Evolutionary conservation across 2,113 vertebrate genomes (phyloP).

Genomic region (Xyliphius kryptos): DNA sequence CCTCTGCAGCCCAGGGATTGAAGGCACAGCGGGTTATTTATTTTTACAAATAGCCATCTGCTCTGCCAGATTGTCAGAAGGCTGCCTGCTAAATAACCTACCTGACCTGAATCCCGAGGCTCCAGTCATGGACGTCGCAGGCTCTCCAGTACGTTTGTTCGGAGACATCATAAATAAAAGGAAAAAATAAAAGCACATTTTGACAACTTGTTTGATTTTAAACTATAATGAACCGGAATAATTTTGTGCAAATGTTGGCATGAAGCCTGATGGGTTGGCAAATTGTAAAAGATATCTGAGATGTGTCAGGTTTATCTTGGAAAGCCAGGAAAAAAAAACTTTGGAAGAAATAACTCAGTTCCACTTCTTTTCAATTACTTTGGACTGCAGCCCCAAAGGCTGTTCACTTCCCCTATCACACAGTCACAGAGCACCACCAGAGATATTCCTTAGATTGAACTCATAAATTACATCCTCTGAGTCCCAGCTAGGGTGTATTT

Average conservation of each 20-base stretch:
- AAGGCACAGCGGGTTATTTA: slow-evolving; percentile 42
- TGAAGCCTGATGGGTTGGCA: not conserved
- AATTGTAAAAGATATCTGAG: not conserved
- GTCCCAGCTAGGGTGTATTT: slow-evolving; percentile 9
- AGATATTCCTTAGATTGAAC: slow-evolving; percentile 3
- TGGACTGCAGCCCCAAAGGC: not conserved
- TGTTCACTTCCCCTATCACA: not conserved
- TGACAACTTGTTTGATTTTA: not conserved
- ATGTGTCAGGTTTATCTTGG: slow-evolving; percentile 1
- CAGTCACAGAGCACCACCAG: slow-evolving; percentile 4
- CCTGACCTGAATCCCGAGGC: slow-evolving; percentile 31
- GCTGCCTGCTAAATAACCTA: slow-evolving; percentile 35
- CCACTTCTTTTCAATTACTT: not conserved
- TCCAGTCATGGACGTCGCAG: not conserved
- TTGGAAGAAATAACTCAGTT: not conserved
- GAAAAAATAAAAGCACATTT: too few species aligned
- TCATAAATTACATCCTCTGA: slow-evolving; percentile 12
- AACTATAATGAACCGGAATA: not conserved
- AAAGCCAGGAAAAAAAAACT: slow-evolving; percentile 1
- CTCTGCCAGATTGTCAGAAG: slow-evolving; percentile 40
- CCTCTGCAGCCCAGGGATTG: slow-evolving; percentile 5
- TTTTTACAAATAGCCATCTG: slow-evolving; percentile 55
- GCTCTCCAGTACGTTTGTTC: not conserved
- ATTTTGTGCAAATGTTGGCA: not conserved
- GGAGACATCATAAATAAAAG: not conserved